A percentile compares a stretch with the other conserved stretches of the same genome.
phyloP scores from a whole-genome alignment of 1,140 invertebrate species.

The Magallana angulata region DNA sequence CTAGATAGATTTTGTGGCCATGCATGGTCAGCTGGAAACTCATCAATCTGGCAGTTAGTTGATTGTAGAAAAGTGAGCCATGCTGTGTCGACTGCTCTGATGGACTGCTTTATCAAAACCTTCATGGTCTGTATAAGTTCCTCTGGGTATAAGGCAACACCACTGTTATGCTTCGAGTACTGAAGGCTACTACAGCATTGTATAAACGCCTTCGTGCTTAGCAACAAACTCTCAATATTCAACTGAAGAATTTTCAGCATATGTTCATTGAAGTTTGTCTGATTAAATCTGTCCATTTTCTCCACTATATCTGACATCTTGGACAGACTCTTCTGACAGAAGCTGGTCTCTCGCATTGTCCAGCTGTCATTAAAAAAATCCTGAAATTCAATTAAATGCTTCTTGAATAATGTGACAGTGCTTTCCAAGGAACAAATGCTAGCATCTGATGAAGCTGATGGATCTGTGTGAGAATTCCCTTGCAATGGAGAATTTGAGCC shows the following conservation, averaged over 20 bases:
- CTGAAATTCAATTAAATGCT: neutral
- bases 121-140: neutral
- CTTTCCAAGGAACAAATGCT: neutral
- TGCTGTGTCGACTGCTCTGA: neutral
- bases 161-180: neutral
- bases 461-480: neutral
- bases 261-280: neutral
- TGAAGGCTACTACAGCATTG: neutral
- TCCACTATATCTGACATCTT: neutral
- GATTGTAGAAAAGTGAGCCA: constrained; percentile 17
- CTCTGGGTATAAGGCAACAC: constrained; percentile 18
- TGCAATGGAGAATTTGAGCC: no score
- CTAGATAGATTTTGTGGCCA: no score
- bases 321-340: neutral
- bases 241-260: neutral
- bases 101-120: neutral
- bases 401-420: neutral
- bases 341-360: constrained; percentile 1
- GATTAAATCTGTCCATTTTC: neutral
- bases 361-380: neutral
- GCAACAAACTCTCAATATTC: constrained; percentile 3
- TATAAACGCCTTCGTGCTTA: neutral
- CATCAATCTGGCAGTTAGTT: neutral
- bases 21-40: no score
- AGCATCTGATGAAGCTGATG: neutral